These are phyloP conservation scores for Zhuqinia jingwanae DNA, from an alignment of 2,888 invertebrate species.

Conservation along the genomic window DNA sequence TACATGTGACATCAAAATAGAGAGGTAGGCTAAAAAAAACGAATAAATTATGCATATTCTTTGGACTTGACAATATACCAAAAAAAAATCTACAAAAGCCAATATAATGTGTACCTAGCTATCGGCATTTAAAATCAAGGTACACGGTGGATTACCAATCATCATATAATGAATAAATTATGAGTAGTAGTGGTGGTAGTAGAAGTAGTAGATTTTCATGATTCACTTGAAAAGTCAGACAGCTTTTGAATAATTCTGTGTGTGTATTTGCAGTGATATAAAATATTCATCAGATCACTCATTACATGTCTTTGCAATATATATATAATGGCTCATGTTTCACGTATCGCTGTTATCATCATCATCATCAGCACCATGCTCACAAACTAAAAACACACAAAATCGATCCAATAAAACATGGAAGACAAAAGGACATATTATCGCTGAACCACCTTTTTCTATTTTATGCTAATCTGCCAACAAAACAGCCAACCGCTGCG, in stretches of 20 bases:
- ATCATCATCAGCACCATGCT: not conserved
- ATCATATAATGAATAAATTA: not conserved
- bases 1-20: too few relatives aligned
- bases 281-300: not conserved
- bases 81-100: not conserved
- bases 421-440: conserved; percentile 13
- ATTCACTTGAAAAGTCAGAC: too few relatives aligned
- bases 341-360: not conserved
- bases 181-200: not conserved
- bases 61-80: not conserved
- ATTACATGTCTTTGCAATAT: not conserved
- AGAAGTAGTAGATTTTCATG: too few relatives aligned
- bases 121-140: conserved; percentile 21
- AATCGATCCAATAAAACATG: conserved; percentile 32
- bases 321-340: not conserved
- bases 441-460: conserved; percentile 45
- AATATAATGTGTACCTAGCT: not conserved
- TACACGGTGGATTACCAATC: not conserved
- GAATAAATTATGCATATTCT: too few relatives aligned
- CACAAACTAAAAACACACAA: conserved; percentile 41
- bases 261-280: not conserved
- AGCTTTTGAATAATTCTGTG: conserved; percentile 11
- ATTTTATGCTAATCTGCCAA: conserved; percentile 39
- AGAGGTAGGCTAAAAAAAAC: too few relatives aligned
- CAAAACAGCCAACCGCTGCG: conserved; percentile 23